Evolutionary conservation across 30 jellyfish, hydroid and myxozoan species (phyloP).

Genomic region (Hydractinia symbiolongicarpus): DNA sequence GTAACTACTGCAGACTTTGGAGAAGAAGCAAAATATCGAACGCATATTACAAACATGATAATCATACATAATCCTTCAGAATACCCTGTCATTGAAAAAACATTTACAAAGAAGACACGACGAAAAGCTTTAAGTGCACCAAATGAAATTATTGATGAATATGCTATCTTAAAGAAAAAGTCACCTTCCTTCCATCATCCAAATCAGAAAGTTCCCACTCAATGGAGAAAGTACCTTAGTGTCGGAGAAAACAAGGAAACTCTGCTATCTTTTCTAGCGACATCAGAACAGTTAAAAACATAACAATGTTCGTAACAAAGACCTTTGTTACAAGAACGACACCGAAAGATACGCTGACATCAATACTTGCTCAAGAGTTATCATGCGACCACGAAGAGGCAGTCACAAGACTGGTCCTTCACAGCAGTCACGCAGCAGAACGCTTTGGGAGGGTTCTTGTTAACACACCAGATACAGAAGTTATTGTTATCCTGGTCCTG

Average conservation of each 20-base stretch:
- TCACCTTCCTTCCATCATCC: slow-evolving; percentile 12
- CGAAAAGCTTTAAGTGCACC: slow-evolving; percentile 16
- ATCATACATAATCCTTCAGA: slow-evolving; percentile 23
- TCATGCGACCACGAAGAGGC: slow-evolving; percentile 16
- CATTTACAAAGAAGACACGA: neutral
- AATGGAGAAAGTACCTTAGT: slow-evolving; percentile 28
- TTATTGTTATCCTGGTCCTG: neutral
- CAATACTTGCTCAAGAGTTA: neutral
- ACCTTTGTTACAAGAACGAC: slow-evolving; percentile 1
- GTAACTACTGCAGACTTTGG: slow-evolving; percentile 40
- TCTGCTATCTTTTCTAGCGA: neutral
- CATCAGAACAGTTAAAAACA: neutral
- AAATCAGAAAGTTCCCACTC: slow-evolving; percentile 26
- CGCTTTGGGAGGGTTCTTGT: neutral
- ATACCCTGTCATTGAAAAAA: neutral
- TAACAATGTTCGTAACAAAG: neutral
- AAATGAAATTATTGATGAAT: neutral
- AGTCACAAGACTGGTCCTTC: neutral
- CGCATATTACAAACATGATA: slow-evolving; percentile 52
- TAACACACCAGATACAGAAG: neutral
- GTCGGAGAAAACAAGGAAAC: slow-evolving; percentile 22
- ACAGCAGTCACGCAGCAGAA: slow-evolving; percentile 17
- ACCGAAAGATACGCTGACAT: neutral
- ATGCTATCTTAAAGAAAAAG: neutral
- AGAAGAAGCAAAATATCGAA: slow-evolving; percentile 49